A percentile compares a stretch with the other conserved stretches of the same genome.
Conservation (phyloP, 2,888 invertebrate species). For the Polymixis lichenea region DNA sequence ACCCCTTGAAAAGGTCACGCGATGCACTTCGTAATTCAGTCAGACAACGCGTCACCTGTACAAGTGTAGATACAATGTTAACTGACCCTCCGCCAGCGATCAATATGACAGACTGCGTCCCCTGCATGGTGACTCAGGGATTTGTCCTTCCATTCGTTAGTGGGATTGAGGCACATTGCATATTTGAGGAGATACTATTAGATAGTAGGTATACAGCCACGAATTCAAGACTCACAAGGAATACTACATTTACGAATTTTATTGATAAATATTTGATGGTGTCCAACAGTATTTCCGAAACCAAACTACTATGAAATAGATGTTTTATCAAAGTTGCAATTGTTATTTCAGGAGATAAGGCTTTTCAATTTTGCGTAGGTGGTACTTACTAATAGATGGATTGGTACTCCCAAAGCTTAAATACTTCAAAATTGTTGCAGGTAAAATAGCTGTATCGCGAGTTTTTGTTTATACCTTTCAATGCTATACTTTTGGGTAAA, state of each 20-base stretch:
- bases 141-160: conserved; percentile 19
- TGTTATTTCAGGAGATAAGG: not conserved
- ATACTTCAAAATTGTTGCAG: not conserved
- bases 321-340: not conserved
- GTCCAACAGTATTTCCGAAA: not conserved
- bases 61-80: not conserved
- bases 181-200: not conserved
- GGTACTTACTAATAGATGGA: not conserved
- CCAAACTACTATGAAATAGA: not conserved
- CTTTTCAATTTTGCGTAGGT: not conserved
- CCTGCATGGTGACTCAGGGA: conserved; percentile 34
- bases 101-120: conserved; percentile 16
- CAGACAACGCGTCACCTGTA: conserved; percentile 6
- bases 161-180: not conserved
- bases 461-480: conserved; percentile 12
- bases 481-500: not conserved
- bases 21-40: not conserved
- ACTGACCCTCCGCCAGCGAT: conserved; percentile 10
- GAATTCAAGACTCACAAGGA: too few species aligned
- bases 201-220: not conserved
- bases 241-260: not conserved
- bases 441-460: not conserved
- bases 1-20: not conserved
- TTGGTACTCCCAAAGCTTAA: not conserved
- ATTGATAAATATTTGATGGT: not conserved